phyloP scores from a whole-genome alignment of 2,888 invertebrate species.

The Sacculina carcini region DNA sequence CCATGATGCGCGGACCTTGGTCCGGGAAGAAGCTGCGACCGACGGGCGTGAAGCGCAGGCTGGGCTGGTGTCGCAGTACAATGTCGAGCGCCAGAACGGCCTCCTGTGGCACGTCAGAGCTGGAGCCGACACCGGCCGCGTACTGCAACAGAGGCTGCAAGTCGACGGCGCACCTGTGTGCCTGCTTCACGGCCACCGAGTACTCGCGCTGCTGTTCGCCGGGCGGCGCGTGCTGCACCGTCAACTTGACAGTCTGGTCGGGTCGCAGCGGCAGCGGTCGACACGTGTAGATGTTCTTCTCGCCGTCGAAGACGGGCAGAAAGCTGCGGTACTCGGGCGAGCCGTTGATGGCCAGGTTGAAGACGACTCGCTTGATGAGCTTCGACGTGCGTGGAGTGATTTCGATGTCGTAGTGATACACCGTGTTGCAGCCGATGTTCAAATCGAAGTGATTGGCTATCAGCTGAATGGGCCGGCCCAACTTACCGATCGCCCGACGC shows the following conservation, averaged over 20 bases:
- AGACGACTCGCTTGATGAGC: background rate
- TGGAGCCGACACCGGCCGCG: slow-evolving; percentile 17
- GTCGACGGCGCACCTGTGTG: slow-evolving; percentile 4
- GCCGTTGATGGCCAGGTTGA: background rate
- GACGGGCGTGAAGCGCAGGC: slow-evolving; percentile 27
- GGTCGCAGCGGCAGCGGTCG: background rate
- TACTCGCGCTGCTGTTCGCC: background rate
- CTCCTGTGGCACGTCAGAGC: slow-evolving; percentile 27
- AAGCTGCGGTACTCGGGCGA: background rate
- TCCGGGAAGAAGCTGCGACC: slow-evolving; percentile 51
- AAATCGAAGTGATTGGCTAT: background rate
- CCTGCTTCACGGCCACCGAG: background rate
- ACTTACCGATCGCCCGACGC: background rate
- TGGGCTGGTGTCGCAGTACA: slow-evolving; percentile 39
- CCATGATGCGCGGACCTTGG: background rate
- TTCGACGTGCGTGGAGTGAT: background rate
- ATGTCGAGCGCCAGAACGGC: slow-evolving; percentile 59
- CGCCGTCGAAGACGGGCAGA: slow-evolving; percentile 11
- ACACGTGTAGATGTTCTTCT: slow-evolving; percentile 10
- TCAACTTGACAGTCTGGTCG: background rate
- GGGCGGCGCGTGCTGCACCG: background rate
- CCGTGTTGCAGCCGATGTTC: background rate
- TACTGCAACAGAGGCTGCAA: slow-evolving; percentile 4
- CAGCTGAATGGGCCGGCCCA: background rate
- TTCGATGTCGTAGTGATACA: background rate